phyloP scores from a whole-genome alignment of 2,113 vertebrate species.

The Notothenia rossii region DNA sequence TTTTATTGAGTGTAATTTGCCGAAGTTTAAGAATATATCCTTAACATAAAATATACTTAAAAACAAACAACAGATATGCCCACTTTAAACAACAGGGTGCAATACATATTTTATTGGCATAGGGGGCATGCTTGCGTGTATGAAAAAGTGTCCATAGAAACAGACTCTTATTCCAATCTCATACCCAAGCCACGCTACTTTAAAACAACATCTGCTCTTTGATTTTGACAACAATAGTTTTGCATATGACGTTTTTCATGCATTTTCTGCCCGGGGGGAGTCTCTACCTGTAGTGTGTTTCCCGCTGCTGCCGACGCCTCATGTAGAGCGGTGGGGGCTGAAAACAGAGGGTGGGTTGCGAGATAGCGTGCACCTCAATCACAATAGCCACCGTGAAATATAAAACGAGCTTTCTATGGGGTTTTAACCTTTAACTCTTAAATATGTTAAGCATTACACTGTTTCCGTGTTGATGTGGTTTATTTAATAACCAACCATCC shows the following conservation, averaged over 20 bases:
- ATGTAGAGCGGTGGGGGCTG: slow-evolving; percentile 31
- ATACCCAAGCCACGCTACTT: slow-evolving; percentile 87
- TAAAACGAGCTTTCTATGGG: background rate
- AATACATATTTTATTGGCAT: slow-evolving; percentile 49
- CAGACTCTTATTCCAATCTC: slow-evolving; percentile 61
- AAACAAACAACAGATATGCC: background rate
- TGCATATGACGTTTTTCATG: slow-evolving; percentile 68
- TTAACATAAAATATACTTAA: background rate
- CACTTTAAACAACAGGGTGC: slow-evolving; percentile 8
- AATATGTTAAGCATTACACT: background rate
- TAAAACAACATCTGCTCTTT: slow-evolving; percentile 82
- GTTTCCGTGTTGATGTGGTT: background rate
- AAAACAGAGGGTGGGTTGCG: background rate
- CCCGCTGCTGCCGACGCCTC: slow-evolving; percentile 49
- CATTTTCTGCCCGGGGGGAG: slow-evolving; percentile 49
- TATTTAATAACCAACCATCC: background rate
- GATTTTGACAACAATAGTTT: slow-evolving; percentile 81
- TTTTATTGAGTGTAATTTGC: background rate
- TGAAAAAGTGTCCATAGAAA: slow-evolving; percentile 29
- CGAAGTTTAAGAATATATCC: background rate
- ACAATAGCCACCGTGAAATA: slow-evolving; percentile 16
- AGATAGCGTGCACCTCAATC: background rate
- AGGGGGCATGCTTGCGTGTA: slow-evolving; percentile 63
- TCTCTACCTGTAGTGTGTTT: slow-evolving; percentile 64
- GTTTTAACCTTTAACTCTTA: background rate